Evolutionary conservation across 2,888 invertebrate genomes (phyloP).

Genomic region (Torymus auratus): DNA sequence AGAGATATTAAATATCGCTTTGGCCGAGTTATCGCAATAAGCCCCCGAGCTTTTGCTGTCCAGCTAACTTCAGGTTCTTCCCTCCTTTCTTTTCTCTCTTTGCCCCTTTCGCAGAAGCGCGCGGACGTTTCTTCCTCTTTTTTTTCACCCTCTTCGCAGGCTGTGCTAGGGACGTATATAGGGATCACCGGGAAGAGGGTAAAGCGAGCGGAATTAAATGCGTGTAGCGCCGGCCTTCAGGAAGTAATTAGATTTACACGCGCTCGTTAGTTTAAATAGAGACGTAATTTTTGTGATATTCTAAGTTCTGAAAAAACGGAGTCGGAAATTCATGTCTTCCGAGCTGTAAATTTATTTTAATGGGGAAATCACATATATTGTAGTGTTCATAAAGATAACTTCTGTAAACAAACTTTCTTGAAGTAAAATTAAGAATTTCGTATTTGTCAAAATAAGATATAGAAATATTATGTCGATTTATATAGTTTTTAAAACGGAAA

Average conservation of each 20-base stretch:
- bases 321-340: too few species aligned
- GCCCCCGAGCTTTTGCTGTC: constrained; percentile 9
- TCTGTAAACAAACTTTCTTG: too few species aligned
- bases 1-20: constrained; percentile 47
- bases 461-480: too few species aligned
- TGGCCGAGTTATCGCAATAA: constrained; percentile 35
- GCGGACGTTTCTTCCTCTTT: too few species aligned
- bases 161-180: not conserved
- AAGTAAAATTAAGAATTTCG: too few species aligned
- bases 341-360: too few species aligned
- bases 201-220: constrained; percentile 22
- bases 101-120: not conserved
- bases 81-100: constrained; percentile 1
- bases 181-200: not conserved
- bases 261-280: not conserved
- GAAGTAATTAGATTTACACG: constrained; percentile 15
- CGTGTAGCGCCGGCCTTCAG: not conserved
- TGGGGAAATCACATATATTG: too few species aligned
- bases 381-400: too few species aligned
- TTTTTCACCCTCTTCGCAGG: too few species aligned
- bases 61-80: constrained; percentile 6
- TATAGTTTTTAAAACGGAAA: too few species aligned
- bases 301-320: not conserved
- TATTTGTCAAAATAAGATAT: too few species aligned
- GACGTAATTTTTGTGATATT: constrained; percentile 9